phyloP scores from a whole-genome alignment of 2,888 invertebrate genomes.

The Yponomeuta plumbellus region DNA sequence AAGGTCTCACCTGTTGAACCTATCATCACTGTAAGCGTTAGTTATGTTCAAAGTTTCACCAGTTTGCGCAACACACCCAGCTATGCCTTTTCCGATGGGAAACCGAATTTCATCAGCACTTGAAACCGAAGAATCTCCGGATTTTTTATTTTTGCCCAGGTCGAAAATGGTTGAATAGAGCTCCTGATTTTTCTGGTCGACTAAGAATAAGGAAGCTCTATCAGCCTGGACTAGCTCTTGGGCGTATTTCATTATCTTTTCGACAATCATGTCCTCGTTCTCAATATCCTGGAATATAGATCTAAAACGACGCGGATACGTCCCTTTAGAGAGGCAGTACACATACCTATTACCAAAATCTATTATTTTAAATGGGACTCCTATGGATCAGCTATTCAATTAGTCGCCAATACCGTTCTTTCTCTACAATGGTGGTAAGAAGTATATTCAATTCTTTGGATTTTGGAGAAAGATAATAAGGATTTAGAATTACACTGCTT shows the following conservation, averaged over 20 bases:
- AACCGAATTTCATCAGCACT: constrained; percentile 77
- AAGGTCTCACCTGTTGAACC: constrained; percentile 79
- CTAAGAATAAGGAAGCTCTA: constrained; percentile 87
- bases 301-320: constrained; percentile 57
- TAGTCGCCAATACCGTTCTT: too few species aligned
- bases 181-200: constrained; percentile 84
- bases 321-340: too few species aligned
- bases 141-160: constrained; percentile 61
- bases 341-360: too few species aligned
- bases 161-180: constrained; percentile 91
- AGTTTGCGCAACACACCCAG: constrained; percentile 87
- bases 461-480: too few species aligned
- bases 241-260: constrained; percentile 89
- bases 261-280: constrained; percentile 87
- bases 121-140: constrained; percentile 15
- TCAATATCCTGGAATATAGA: constrained; percentile 93
- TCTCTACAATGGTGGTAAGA: too few species aligned
- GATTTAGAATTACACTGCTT: too few species aligned
- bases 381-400: too few species aligned
- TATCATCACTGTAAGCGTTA: constrained; percentile 87
- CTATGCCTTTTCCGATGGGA: constrained; percentile 86
- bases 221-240: constrained; percentile 89
- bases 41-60: constrained; percentile 87
- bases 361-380: too few species aligned
- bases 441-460: too few species aligned